These are phyloP conservation scores for Palloptera scutellata DNA, from an alignment of 2,888 invertebrate genomes.

Conservation along the genomic window DNA sequence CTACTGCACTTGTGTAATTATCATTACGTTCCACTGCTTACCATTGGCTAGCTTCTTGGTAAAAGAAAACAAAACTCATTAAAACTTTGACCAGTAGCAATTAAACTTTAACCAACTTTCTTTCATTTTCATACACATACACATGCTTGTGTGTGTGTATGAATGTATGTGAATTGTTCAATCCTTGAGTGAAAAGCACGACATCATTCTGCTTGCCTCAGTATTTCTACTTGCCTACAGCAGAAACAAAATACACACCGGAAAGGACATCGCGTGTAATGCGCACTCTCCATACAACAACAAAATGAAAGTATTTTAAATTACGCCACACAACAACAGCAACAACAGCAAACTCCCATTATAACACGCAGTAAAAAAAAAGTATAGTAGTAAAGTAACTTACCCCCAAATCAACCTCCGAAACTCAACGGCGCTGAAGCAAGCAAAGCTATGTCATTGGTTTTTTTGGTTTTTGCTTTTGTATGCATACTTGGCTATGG, in stretches of 20 bases:
- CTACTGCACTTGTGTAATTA: too few relatives aligned
- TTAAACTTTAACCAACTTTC: slow-evolving; percentile 46
- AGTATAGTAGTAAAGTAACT: background rate
- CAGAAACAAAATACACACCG: slow-evolving; percentile 41
- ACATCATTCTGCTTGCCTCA: too few relatives aligned
- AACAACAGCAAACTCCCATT: slow-evolving; percentile 18
- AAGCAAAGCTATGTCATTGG: slow-evolving; percentile 49
- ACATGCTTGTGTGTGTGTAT: background rate
- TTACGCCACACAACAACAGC: slow-evolving; percentile 41
- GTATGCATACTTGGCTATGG: background rate
- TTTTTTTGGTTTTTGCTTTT: slow-evolving; percentile 35
- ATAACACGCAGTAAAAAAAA: slow-evolving; percentile 1
- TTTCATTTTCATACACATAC: background rate
- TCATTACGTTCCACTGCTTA: background rate
- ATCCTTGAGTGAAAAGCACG: too few relatives aligned
- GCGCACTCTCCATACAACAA: slow-evolving; percentile 47
- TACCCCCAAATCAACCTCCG: background rate
- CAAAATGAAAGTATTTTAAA: slow-evolving; percentile 55
- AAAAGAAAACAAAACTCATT: slow-evolving; percentile 34
- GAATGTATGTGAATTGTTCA: background rate
- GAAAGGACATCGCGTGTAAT: slow-evolving; percentile 61
- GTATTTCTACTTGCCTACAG: background rate
- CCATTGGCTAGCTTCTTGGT: slow-evolving; percentile 22
- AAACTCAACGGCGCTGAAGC: slow-evolving; percentile 2
- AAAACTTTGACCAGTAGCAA: slow-evolving; percentile 57